Base-by-base conservation (phyloP, 2,888 invertebrate species). In the Acleris cristana region DNA sequence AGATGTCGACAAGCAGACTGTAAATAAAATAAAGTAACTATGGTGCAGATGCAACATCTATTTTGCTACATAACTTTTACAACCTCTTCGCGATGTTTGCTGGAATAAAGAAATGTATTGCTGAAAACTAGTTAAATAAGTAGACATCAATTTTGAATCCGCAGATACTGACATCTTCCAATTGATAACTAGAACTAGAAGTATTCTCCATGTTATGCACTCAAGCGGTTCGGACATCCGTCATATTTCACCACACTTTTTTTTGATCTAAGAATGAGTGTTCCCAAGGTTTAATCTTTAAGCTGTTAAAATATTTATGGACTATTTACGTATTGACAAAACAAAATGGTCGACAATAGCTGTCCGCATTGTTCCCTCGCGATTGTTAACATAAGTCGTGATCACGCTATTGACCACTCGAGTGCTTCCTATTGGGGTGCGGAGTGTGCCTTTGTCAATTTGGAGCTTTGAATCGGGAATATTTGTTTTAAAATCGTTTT, bases 251-350 rank as follows among this genome's bases (percentile, higher is more conserved):
- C 59, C 26, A 60, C 21, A 21, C 12, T 53, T 64, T 64, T 64
- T 64, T 53, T 68, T 61, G 49, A 30, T 44, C 26, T 60, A 49
- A 67, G 72, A 59, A 69, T 70, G 51, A 70, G 61, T 70, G 69
- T 75, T 78, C 79, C 79, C 80, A 82, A 83, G 82, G 81, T 83
- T 83, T 83, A 81, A 79, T 75, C 74, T 74, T 74, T 80, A 85
- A 87, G 88, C 86, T 85, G 86, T 88, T 90, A 84, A 88, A 90
- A 90, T 89, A 90, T 88, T 90, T 88, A 88, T 83, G 85, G 74
- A 84, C 80, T 86, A 86, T 89, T 88, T 89, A 83, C 80, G 83
- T 87, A 87, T 89, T 90, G 88, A 85, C 89, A 86, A 90, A 91
- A 90, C 88, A 89, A 83, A 84, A 85, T 86, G 75, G 75, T 70